These are phyloP conservation scores for Muricea muricata DNA, from an alignment of 92 coral and sea anemone genomes.

Conservation along the genomic window DNA sequence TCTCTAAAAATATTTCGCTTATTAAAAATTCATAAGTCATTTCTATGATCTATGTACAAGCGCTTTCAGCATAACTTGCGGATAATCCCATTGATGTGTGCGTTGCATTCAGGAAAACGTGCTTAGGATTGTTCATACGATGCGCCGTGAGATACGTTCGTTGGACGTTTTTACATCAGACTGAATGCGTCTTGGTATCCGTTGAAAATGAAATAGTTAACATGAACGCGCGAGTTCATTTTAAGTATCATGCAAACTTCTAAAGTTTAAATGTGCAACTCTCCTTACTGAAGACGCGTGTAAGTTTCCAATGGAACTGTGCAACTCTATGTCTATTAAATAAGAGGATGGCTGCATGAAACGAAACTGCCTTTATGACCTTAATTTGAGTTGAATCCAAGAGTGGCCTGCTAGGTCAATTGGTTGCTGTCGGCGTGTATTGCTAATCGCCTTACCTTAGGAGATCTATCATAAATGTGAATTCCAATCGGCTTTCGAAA, in stretches of 20 bases:
- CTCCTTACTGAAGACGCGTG: slow-evolving; percentile 29
- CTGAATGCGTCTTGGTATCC: slow-evolving; percentile 36
- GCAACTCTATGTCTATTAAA: slow-evolving; percentile 9
- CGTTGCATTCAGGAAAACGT: slow-evolving; percentile 18
- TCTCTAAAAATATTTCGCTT: slow-evolving; percentile 9
- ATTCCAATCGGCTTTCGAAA: slow-evolving; percentile 10
- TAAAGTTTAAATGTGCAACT: slow-evolving; percentile 39
- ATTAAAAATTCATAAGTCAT: background rate
- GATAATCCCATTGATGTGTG: slow-evolving; percentile 22
- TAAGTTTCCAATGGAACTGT: slow-evolving; percentile 5
- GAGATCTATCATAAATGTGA: background rate
- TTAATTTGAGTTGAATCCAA: background rate
- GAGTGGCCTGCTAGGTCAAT: background rate
- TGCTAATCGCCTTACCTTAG: background rate
- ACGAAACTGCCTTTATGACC: background rate
- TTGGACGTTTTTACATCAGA: slow-evolving; percentile 32
- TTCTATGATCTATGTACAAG: slow-evolving; percentile 44
- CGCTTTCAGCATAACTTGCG: slow-evolving; percentile 33
- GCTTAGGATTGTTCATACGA: background rate
- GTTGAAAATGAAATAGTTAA: slow-evolving; percentile 8
- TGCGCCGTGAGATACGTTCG: slow-evolving; percentile 41
- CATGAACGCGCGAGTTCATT: slow-evolving; percentile 39
- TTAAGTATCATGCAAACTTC: slow-evolving; percentile 29
- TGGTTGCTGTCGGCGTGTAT: background rate
- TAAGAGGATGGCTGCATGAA: background rate